Evolutionary conservation across 2,113 vertebrate species (phyloP).

Genomic region (Bambusicola thoracicus): DNA sequence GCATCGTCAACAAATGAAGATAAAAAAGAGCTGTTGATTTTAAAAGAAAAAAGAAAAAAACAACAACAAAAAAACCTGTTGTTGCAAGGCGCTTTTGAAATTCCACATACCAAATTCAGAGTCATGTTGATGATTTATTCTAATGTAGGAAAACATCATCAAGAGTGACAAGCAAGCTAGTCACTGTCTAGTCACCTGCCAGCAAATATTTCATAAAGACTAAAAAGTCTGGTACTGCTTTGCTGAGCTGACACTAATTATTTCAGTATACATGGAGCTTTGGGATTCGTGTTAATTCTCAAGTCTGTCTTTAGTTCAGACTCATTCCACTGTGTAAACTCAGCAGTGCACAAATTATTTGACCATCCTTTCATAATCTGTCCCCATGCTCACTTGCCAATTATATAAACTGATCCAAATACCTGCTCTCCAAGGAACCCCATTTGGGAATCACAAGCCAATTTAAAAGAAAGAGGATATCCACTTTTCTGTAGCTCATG

Average conservation of each 20-base stretch:
- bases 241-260: slow-evolving; percentile 74
- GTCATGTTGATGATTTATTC: slow-evolving; percentile 26
- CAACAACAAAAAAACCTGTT: not conserved
- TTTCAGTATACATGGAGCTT: slow-evolving; percentile 65
- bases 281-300: slow-evolving; percentile 71
- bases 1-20: slow-evolving; percentile 64
- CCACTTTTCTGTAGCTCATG: not conserved
- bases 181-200: slow-evolving; percentile 55
- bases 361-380: slow-evolving; percentile 71
- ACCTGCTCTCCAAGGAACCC: slow-evolving; percentile 50
- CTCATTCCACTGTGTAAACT: slow-evolving; percentile 70
- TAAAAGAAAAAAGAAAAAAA: not conserved
- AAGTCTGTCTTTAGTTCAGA: slow-evolving; percentile 72
- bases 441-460: slow-evolving; percentile 42
- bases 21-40: slow-evolving; percentile 52
- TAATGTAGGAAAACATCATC: slow-evolving; percentile 29
- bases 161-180: slow-evolving; percentile 42
- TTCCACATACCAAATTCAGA: not conserved
- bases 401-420: slow-evolving; percentile 70
- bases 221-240: slow-evolving; percentile 53
- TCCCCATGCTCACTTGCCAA: slow-evolving; percentile 56
- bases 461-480: slow-evolving; percentile 30
- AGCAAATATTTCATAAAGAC: slow-evolving; percentile 55
- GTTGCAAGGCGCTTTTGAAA: slow-evolving; percentile 31
- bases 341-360: slow-evolving; percentile 73